A percentile compares a stretch with the other conserved stretches of the same genome.
Evolutionary conservation across 2,797 vertebrate genomes (phyloP).

Genomic region (Lindbergichthys nudifrons): DNA sequence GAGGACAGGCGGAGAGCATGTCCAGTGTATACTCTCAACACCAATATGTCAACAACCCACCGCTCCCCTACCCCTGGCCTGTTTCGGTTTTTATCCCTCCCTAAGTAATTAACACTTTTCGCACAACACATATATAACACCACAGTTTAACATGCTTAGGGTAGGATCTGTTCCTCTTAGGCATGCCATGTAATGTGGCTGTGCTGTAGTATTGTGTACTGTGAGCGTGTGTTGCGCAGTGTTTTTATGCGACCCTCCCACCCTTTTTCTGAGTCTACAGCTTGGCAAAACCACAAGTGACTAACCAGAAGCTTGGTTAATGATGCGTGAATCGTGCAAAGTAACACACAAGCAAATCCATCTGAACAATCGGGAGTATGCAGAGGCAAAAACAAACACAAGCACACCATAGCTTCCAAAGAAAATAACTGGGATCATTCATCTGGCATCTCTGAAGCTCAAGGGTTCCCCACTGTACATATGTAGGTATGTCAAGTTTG

Average conservation of each 20-base stretch:
- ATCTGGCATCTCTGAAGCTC: slow-evolving; percentile 84
- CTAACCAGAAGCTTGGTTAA: slow-evolving; percentile 74
- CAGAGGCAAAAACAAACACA: slow-evolving; percentile 73
- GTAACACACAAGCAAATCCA: slow-evolving; percentile 75
- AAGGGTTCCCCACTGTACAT: slow-evolving; percentile 91
- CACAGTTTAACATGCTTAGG: slow-evolving; percentile 81
- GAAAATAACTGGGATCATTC: slow-evolving; percentile 77
- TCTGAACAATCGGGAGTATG: slow-evolving; percentile 73
- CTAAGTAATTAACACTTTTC: slow-evolving; percentile 64
- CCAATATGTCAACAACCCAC: slow-evolving; percentile 50
- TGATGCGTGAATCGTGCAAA: slow-evolving; percentile 82
- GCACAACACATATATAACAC: slow-evolving; percentile 74
- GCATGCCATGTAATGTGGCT: slow-evolving; percentile 80
- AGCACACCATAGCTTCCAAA: slow-evolving; percentile 71
- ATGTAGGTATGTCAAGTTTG: slow-evolving; percentile 86
- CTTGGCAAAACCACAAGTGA: slow-evolving; percentile 66
- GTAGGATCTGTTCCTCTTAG: slow-evolving; percentile 66
- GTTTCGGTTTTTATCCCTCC: slow-evolving; percentile 54
- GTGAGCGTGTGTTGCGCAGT: slow-evolving; percentile 50
- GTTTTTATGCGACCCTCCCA: slow-evolving; percentile 57
- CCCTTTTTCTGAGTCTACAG: slow-evolving; percentile 54
- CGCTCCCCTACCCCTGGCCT: slow-evolving; percentile 53
- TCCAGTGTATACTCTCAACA: slow-evolving; percentile 37
- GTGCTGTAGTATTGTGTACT: slow-evolving; percentile 58
- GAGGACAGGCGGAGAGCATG: slow-evolving; percentile 55